Evolutionary conservation across 2,797 vertebrate genomes (phyloP).

Genomic region (Cossypha niveicapilla): DNA sequence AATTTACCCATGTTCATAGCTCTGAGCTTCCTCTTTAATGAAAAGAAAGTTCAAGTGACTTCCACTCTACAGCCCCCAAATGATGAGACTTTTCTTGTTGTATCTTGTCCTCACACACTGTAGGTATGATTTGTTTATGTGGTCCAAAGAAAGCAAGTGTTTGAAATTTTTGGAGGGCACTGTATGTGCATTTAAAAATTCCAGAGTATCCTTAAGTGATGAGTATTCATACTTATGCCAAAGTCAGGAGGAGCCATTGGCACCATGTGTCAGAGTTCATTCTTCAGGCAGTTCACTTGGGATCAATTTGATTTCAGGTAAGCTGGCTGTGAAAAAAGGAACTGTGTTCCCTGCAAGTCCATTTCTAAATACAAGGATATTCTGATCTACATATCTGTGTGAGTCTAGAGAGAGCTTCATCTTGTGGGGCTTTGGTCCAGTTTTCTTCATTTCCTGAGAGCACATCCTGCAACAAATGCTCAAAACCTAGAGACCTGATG

Average conservation of each 20-base stretch:
- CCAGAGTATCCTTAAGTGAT: not conserved
- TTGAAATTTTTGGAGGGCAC: not conserved
- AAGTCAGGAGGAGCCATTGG: not conserved
- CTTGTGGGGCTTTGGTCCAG: not conserved
- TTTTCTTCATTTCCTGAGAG: not conserved
- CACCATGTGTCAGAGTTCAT: not conserved
- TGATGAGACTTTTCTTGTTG: not conserved
- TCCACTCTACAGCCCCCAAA: not conserved
- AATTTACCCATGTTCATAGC: not conserved
- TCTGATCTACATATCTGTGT: not conserved
- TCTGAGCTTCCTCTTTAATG: not conserved
- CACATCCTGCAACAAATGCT: not conserved
- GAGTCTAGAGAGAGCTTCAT: not conserved
- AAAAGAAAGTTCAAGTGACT: not conserved
- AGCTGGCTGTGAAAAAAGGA: not conserved
- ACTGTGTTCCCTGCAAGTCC: not conserved
- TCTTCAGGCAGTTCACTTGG: not conserved
- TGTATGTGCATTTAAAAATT: not conserved
- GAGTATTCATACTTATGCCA: not conserved
- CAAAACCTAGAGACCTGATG: not conserved
- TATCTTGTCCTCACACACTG: not conserved
- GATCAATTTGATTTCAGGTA: not conserved
- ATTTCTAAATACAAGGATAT: not conserved
- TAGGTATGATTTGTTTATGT: not conserved
- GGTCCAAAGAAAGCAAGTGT: not conserved